A percentile compares a stretch with the other conserved stretches of the same genome.
Evolutionary conservation across 2,113 vertebrate species (phyloP).

Genomic region (Crypturellus undulatus): DNA sequence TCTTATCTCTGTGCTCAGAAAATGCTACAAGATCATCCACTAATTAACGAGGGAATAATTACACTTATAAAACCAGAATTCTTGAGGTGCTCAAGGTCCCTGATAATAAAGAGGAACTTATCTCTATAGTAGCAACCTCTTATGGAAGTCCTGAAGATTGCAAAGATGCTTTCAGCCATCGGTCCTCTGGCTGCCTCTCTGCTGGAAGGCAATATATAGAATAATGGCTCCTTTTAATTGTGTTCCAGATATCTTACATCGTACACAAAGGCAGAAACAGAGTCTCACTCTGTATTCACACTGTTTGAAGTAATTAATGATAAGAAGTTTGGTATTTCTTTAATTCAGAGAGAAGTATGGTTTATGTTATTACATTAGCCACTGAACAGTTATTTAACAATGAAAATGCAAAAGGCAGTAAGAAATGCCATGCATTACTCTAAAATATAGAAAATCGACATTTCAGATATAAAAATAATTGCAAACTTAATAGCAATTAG

Average conservation of each 20-base stretch:
- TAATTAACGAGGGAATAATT: slow-evolving; percentile 16
- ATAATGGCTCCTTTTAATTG: background rate
- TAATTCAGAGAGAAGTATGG: background rate
- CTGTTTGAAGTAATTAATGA: background rate
- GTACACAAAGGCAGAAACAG: background rate
- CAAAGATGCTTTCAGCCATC: background rate
- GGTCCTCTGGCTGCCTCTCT: background rate
- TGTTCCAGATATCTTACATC: background rate
- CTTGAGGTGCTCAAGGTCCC: background rate
- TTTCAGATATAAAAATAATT: background rate
- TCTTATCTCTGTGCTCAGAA: background rate
- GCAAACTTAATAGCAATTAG: background rate
- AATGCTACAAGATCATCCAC: background rate
- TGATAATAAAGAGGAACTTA: background rate
- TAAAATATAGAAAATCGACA: background rate
- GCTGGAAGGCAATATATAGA: background rate
- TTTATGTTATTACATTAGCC: background rate
- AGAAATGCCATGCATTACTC: background rate
- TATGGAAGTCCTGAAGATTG: background rate
- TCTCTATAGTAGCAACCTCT: background rate
- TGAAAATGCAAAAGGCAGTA: background rate
- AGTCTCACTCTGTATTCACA: background rate
- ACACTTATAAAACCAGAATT: background rate
- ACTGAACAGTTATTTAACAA: background rate
- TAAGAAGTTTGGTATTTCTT: background rate